Conservation (phyloP, 2,113 vertebrate genomes). For the Tyrannus savana region DNA sequence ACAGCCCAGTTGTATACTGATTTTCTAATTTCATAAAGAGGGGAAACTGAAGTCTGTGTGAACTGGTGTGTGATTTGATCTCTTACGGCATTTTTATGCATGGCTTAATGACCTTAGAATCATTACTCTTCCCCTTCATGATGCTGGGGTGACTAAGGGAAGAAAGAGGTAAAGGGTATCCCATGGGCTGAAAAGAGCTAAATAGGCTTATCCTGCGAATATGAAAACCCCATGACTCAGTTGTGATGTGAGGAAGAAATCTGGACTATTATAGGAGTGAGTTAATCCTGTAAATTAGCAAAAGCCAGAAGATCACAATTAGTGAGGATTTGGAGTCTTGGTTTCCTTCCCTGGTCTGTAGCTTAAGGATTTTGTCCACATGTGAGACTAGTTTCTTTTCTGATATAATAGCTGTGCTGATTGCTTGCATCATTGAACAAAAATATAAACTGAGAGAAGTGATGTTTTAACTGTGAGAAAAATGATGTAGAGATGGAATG, state of each 20-base stretch:
- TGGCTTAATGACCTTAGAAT: slow-evolving; percentile 63
- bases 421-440: background rate
- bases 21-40: background rate
- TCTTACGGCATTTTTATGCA: slow-evolving; percentile 58
- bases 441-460: background rate
- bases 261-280: slow-evolving; percentile 36
- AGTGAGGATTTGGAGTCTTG: slow-evolving; percentile 63
- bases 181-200: slow-evolving; percentile 65
- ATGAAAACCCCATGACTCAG: slow-evolving; percentile 70
- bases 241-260: slow-evolving; percentile 62
- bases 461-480: background rate
- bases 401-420: background rate
- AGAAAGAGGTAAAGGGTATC: slow-evolving; percentile 54
- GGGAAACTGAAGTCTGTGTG: slow-evolving; percentile 2
- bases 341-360: slow-evolving; percentile 28
- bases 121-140: slow-evolving; percentile 53
- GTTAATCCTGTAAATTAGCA: slow-evolving; percentile 66
- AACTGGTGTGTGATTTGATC: slow-evolving; percentile 65
- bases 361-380: slow-evolving; percentile 20
- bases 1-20: background rate
- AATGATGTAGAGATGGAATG: background rate
- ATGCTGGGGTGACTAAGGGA: slow-evolving; percentile 38
- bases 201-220: slow-evolving; percentile 66
- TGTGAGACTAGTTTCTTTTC: slow-evolving; percentile 5
- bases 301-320: slow-evolving; percentile 68